Conservation (phyloP, 1,140 invertebrate genomes). For the Drosophila nikananu region DNA sequence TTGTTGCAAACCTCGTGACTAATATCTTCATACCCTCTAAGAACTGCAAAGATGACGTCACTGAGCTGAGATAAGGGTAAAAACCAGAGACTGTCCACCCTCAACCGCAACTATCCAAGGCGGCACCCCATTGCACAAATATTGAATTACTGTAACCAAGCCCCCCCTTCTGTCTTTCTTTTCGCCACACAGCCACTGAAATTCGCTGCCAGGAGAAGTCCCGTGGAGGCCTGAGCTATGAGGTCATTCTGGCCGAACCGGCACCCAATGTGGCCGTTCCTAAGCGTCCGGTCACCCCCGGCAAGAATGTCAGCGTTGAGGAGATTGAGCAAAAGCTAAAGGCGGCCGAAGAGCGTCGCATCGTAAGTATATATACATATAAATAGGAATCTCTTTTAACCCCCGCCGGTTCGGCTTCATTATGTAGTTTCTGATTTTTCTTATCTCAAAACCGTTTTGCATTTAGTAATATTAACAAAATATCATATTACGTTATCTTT, state of each 20-base stretch:
- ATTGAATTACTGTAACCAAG: conserved; percentile 60
- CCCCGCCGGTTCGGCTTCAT: neutral
- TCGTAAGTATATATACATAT: conserved; percentile 87
- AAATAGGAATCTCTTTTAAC: neutral
- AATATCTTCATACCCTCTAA: neutral
- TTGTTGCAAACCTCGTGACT: neutral
- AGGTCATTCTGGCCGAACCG: conserved; percentile 96
- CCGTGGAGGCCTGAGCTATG: conserved; percentile 95
- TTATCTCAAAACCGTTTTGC: neutral
- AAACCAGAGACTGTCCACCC: conserved; percentile 15
- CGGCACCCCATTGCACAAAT: conserved; percentile 49
- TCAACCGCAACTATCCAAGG: conserved; percentile 26
- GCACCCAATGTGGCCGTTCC: conserved; percentile 87
- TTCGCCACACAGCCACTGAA: conserved; percentile 90
- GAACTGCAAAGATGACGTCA: conserved; percentile 46
- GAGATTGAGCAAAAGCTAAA: conserved; percentile 96
- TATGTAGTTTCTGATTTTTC: neutral
- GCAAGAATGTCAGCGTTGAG: conserved; percentile 90
- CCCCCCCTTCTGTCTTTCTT: neutral
- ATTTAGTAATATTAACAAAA: neutral
- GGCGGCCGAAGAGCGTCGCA: conserved; percentile 95
- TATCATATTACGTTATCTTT: conserved; percentile 1
- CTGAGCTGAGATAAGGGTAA: conserved; percentile 21
- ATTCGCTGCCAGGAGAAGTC: conserved; percentile 95
- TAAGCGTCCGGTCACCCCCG: conserved; percentile 88